Base-by-base conservation (phyloP, 2,797 vertebrate species). In the Cryptoblepharus egeriae region DNA sequence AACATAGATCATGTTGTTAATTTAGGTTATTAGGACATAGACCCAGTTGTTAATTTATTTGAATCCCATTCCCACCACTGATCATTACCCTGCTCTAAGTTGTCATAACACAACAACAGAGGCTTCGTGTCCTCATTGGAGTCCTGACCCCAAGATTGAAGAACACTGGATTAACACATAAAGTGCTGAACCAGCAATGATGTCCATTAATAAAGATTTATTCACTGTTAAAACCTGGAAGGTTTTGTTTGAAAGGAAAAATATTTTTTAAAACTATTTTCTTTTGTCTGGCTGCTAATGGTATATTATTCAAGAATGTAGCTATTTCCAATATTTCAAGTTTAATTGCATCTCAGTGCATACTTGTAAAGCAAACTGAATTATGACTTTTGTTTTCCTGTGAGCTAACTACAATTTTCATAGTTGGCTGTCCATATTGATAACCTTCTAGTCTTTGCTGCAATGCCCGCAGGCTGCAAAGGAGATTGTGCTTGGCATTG, bases 211-310 rank as follows among this genome's bases (percentile, higher is more conserved):
- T 35, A 90, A 69, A 37, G 7, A 30, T 26, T 85, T 71, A 52
- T 81, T 89, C 30, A 13, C 28, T 85, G 85, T 88, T 85, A 90
- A 88, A 81, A 84, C 77, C 22, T 52, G 68, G 63, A 15, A 88
- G 80, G 58, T 1, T 67, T 64, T 80, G 85, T 57, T 82, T 80
- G 61, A 85, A 85, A 87, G 1, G 84, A 81, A 88, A 90, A 87
- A 80, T 26, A 67, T 55, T 81, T 64, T 3, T 11, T 16, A 16
- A 18, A 52, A 52, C 49, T 52, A 70, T 63, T 32, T 88, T 75
- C 82, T 49, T 1, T 73, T 81, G 67, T 3, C 3, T 73, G 22
- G 42, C 70, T 35, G 16, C 5, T 76, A 84, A 88, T 3, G 45
- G 1, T 78, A 6, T 75, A 67, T 87, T 88, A 80, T 60, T 86